Base-by-base conservation (phyloP, 2,888 invertebrate species). In the Pristionchus japonicus region DNA sequence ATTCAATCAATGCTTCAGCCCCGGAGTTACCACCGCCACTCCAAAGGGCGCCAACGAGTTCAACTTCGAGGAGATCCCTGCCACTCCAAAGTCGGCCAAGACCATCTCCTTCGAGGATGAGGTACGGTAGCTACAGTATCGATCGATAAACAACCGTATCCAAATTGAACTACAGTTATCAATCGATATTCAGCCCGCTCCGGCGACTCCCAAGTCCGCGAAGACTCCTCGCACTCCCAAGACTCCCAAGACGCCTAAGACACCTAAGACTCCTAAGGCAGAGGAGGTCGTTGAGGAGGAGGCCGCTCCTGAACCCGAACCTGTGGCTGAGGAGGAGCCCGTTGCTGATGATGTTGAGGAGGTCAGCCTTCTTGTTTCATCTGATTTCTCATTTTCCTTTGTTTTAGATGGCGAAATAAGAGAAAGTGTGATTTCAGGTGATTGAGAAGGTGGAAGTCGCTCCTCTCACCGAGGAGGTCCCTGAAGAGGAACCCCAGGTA, bases 161-260 rank as follows among this genome's bases (percentile, higher is more conserved):
- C n/a, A n/a, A n/a, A 47, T 20, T 4, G 0, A 0, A 11, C n/a
- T n/a, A n/a, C 57, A 57, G n/a, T 57, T 47, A n/a, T 34, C 57
- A 43, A 23, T 27, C n/a, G 15, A 52, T 49, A 52, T 13, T 70
- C 86, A 89, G 89, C 70, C 86, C 1, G 70, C 49, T 13, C 37
- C 52, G 27, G 49, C 86, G 7, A 74, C 86, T 15, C 86, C 87
- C 83, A 88, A 82, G 70, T 91, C 90, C 7, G 91, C 93, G 15
- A 92, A 90, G 89, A 93, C 92, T 23, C 93, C 93, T 47, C 91
- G 90, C 47, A 92, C 93, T 13, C 93, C 93, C 64, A 89, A 90
- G 57, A 92, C 93, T 61, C 93, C 93, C 64, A 90, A 89, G 70
- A 91, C 93, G 49, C 92, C 92, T 9, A 92, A 92, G 89, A 91